Percentiles rank a stretch among this genome's conserved stretches.
Evolutionary conservation across 2,888 invertebrate species (phyloP).

Genomic region (Synergus itoensis): DNA sequence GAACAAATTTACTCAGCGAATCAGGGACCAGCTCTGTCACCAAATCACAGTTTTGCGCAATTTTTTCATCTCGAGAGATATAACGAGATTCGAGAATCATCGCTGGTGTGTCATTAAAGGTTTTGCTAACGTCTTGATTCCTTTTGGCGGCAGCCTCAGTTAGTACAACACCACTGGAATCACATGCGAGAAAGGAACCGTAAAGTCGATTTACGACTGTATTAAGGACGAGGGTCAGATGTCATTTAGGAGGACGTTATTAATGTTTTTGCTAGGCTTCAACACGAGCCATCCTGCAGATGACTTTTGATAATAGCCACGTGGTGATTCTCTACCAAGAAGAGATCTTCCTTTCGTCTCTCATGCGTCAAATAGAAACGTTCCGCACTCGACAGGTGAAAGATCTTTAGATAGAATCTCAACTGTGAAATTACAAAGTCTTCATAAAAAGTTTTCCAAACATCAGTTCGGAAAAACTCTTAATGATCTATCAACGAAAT

Average conservation of each 20-base stretch:
- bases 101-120: conserved; percentile 3
- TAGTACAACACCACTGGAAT: conserved; percentile 17
- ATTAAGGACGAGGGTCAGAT: conserved; percentile 34
- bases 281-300: conserved; percentile 39
- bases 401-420: conserved; percentile 14
- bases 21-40: conserved; percentile 60
- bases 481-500: background rate
- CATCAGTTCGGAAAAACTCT: background rate
- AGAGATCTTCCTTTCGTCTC: conserved; percentile 11
- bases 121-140: conserved; percentile 17
- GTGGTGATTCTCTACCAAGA: conserved; percentile 17
- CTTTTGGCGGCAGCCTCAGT: conserved; percentile 1
- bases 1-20: conserved; percentile 60
- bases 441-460: background rate
- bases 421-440: conserved; percentile 11
- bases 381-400: conserved; percentile 22
- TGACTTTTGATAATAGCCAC: conserved; percentile 37
- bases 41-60: conserved; percentile 53
- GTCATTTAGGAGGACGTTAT: conserved; percentile 37
- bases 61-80: background rate
- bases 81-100: background rate
- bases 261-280: conserved; percentile 36
- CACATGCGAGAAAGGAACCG: conserved; percentile 18
- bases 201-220: conserved; percentile 38
- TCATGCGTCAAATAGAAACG: conserved; percentile 23